Evolutionary conservation across 2,888 invertebrate species (phyloP).

Genomic region (Brenthis hecate): DNA sequence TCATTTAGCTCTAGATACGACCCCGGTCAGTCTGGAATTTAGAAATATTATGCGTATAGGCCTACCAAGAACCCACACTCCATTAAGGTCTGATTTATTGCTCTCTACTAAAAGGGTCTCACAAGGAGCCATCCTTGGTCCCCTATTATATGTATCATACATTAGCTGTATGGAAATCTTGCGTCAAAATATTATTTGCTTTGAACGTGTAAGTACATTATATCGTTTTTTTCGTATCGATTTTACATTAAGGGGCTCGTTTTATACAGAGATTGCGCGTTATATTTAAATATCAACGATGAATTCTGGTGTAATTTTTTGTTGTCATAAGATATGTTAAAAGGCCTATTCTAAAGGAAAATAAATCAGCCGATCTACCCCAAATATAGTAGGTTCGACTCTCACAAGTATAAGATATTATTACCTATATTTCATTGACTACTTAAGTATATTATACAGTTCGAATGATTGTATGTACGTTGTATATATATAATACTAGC

Average conservation of each 20-base stretch:
- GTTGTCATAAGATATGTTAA: not conserved
- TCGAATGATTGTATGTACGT: too few relatives aligned
- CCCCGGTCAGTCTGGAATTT: conserved; percentile 64
- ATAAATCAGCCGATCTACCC: too few relatives aligned
- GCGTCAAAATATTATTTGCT: conserved; percentile 66
- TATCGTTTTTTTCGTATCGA: conserved; percentile 49
- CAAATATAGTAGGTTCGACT: too few relatives aligned
- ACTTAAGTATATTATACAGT: too few relatives aligned
- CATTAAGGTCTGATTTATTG: conserved; percentile 78
- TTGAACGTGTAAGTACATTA: conserved; percentile 55
- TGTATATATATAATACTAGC: too few relatives aligned
- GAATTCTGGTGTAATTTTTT: conserved; percentile 7
- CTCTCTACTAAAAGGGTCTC: conserved; percentile 76
- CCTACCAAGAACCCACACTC: conserved; percentile 65
- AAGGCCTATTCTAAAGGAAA: too few relatives aligned
- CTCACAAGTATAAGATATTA: too few relatives aligned
- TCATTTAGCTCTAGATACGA: conserved; percentile 51
- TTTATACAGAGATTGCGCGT: conserved; percentile 25
- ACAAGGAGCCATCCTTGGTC: conserved; percentile 68
- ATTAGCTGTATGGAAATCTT: conserved; percentile 75
- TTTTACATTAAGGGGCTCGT: conserved; percentile 43
- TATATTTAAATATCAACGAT: conserved; percentile 10
- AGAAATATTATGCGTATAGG: conserved; percentile 68
- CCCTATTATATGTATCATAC: conserved; percentile 67
- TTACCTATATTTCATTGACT: too few relatives aligned